Percentiles rank a stretch among this genome's conserved stretches.
Evolutionary conservation across 2,888 invertebrate genomes (phyloP).

Genomic region (Dioctria linearis): DNA sequence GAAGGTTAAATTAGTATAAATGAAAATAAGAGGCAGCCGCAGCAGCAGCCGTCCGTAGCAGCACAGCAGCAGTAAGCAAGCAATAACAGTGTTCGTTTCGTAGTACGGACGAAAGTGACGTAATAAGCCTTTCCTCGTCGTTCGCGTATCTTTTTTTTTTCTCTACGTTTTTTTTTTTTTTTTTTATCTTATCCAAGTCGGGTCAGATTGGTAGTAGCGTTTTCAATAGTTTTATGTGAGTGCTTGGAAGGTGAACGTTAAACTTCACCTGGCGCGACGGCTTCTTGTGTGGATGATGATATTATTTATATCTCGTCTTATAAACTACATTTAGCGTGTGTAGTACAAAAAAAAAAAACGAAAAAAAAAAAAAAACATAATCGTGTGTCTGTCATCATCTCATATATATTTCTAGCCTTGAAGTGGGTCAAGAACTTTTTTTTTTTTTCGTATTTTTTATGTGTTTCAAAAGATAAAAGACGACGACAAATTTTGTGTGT

Average conservation of each 20-base stretch:
- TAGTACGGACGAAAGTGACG: slow-evolving; percentile 44
- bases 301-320: too few relatives aligned
- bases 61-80: neutral
- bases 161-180: neutral
- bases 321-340: too few relatives aligned
- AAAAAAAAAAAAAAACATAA: neutral
- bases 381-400: slow-evolving; percentile 31
- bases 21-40: too few relatives aligned
- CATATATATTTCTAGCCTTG: slow-evolving; percentile 41
- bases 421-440: slow-evolving; percentile 51
- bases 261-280: neutral
- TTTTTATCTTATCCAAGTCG: slow-evolving; percentile 32
- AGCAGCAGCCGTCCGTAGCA: neutral
- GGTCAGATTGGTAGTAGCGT: slow-evolving; percentile 7
- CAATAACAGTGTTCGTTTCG: neutral
- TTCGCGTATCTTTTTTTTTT: neutral
- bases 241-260: slow-evolving; percentile 39
- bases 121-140: slow-evolving; percentile 31
- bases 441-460: neutral
- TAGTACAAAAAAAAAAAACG: too few relatives aligned
- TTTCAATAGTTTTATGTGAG: slow-evolving; percentile 43
- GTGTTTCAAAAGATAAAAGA: slow-evolving; percentile 2
- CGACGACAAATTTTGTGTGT: slow-evolving; percentile 23
- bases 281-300: slow-evolving; percentile 11
- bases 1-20: neutral